These are phyloP conservation scores for Oncopodura yosiiana DNA, from an alignment of 1,140 invertebrate species.

Conservation along the genomic window DNA sequence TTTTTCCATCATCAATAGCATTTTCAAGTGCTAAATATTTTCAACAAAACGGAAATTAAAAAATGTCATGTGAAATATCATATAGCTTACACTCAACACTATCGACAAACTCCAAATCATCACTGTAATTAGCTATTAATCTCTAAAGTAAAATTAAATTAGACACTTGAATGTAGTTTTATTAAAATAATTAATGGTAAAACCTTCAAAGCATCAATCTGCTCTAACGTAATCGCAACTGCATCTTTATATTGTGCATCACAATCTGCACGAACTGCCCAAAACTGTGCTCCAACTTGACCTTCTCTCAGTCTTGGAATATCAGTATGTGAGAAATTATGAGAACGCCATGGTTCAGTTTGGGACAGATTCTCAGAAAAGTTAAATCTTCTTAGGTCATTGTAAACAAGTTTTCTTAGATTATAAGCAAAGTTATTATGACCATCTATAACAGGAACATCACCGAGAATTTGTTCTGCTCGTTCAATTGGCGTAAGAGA, in stretches of 20 bases:
- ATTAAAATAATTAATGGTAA: no score
- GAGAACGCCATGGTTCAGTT: constrained; percentile 10
- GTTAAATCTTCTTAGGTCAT: constrained; percentile 28
- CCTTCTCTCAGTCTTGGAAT: constrained; percentile 49
- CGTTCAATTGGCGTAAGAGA: constrained; percentile 19
- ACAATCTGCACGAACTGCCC: constrained; percentile 32
- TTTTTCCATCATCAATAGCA: constrained; percentile 39
- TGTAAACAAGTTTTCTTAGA: constrained; percentile 13
- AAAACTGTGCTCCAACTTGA: constrained; percentile 59
- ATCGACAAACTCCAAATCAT: constrained; percentile 59
- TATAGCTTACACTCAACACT: constrained; percentile 47
- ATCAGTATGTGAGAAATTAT: constrained; percentile 26
- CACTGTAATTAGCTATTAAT: constrained; percentile 66
- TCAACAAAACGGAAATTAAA: constrained; percentile 30
- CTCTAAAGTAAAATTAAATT: no score
- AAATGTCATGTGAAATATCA: background rate
- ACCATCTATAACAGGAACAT: constrained; percentile 28
- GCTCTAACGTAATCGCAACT: constrained; percentile 34
- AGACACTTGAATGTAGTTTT: no score
- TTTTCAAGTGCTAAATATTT: constrained; percentile 40
- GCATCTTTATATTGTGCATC: constrained; percentile 34
- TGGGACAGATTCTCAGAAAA: constrained; percentile 25
- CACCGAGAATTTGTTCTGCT: constrained; percentile 20
- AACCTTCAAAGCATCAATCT: constrained; percentile 37
- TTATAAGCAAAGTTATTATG: constrained; percentile 29